Conservation (phyloP, 2,888 invertebrate species). For the Agriotes lineatus region DNA sequence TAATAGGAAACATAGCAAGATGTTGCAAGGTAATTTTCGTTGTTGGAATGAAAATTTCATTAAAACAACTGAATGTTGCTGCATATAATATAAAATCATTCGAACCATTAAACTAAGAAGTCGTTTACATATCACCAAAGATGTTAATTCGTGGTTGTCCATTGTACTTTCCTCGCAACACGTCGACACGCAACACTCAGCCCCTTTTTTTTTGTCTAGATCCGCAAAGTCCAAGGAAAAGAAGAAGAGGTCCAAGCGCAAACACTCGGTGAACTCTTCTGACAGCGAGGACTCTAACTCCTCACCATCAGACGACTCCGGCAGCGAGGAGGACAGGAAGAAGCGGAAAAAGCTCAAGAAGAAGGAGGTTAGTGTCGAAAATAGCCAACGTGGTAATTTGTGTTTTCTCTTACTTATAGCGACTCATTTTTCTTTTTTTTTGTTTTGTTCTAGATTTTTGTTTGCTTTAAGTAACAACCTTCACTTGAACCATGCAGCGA, state of each 20-base stretch:
- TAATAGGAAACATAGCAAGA: no score
- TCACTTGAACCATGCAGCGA: no score
- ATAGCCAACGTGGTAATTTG: not conserved
- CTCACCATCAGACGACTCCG: slow-evolving; percentile 60
- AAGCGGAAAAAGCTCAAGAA: slow-evolving; percentile 67
- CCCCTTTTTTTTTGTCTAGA: slow-evolving; percentile 50
- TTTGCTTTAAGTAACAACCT: no score
- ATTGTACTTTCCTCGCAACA: not conserved
- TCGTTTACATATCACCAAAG: slow-evolving; percentile 22
- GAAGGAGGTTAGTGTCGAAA: slow-evolving; percentile 64
- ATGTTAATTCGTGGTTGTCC: slow-evolving; percentile 24
- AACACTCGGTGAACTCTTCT: slow-evolving; percentile 56
- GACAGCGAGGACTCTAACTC: slow-evolving; percentile 55
- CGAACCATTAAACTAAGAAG: no score
- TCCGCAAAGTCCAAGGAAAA: slow-evolving; percentile 63
- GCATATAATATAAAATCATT: no score
- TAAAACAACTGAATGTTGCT: no score
- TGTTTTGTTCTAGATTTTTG: no score
- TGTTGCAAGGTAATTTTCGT: no score
- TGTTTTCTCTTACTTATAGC: not conserved
- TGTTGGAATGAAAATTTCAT: no score
- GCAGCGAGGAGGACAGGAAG: slow-evolving; percentile 66
- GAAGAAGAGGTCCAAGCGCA: slow-evolving; percentile 63
- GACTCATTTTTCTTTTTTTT: not conserved
- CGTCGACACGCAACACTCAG: no score